These are phyloP conservation scores for Emydocephalus ijimae DNA, from an alignment of 2,113 vertebrate genomes.

Conservation along the genomic window DNA sequence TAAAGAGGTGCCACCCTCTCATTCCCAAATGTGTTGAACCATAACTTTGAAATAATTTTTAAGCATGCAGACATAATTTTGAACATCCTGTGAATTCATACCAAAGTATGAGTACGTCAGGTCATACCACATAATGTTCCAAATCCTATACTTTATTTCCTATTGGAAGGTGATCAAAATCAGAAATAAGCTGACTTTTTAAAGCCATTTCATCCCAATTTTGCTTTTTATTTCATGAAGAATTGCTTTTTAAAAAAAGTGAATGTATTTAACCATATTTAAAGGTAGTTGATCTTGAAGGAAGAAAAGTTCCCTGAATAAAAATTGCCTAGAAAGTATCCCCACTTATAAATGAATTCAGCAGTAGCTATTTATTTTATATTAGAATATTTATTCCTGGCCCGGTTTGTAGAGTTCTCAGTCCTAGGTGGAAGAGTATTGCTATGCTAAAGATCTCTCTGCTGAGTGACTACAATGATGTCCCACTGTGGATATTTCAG, in stretches of 20 bases:
- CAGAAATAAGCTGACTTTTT: not conserved
- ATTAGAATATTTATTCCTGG: slow-evolving; percentile 8
- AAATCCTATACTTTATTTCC: not conserved
- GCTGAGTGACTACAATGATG: slow-evolving; percentile 51
- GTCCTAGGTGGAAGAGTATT: slow-evolving; percentile 14
- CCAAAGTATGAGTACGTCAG: not conserved
- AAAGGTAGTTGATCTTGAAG: not conserved
- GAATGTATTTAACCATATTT: slow-evolving; percentile 5
- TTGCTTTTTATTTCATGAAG: not conserved
- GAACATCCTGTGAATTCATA: not conserved
- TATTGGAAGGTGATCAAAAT: not conserved
- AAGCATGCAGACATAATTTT: not conserved
- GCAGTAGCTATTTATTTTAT: slow-evolving; percentile 10
- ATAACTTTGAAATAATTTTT: not conserved
- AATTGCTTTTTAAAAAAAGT: not conserved
- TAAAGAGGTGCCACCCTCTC: not conserved
- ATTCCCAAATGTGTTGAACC: not conserved
- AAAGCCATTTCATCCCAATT: not conserved
- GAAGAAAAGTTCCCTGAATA: not conserved
- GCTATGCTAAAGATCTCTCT: slow-evolving; percentile 49
- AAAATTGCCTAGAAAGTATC: slow-evolving; percentile 17
- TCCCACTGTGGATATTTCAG: slow-evolving; percentile 66
- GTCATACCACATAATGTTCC: not conserved
- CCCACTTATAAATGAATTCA: not conserved
- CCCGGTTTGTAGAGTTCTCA: slow-evolving; percentile 39